Evolutionary conservation across 2,888 invertebrate genomes (phyloP), one percentile per base, ranked within the genome.

Genomic region (Leucania comma): DNA sequence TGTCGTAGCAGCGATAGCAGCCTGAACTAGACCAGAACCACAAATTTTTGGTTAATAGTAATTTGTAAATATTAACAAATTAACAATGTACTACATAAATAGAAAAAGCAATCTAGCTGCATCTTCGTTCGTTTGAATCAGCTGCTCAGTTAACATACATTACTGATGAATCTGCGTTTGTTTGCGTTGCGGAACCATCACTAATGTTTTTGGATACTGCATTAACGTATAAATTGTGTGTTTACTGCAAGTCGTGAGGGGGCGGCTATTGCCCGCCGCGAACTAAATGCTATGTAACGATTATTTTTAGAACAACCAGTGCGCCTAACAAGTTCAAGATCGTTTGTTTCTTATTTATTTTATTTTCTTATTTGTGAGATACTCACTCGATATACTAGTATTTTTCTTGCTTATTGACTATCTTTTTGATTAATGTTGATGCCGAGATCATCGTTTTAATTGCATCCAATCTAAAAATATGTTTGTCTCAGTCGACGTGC

Each of bases 281-380:
- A 73, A 77, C 75, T 72, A 65, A 82, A 80, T 71, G 79, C 72
- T 80, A 72, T 81, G 87, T 87, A 88, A 87, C 78, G 76, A 87
- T 88, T 93, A 93, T 92, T 91, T 92, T 91, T 92, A 91, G 91
- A 87, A 80, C 82, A 86, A 86, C 88, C 85, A 85, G 85, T 86
- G 78, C 84, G 77, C 69, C 53, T 68, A 74, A 68, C 91, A 94
- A 94, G 93, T 93, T 94, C 93, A 94, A 93, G 92, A 90, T 92
- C 89, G 87, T 91, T 87, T 86, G 86, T 80, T 89, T 81, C 79
- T 86, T 83, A 85, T 88, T 88, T 88, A 82, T 77, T 85, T 78
- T 71, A 62, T 77, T 74, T 71, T 68, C 66, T 64, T 78, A 61
- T 68, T 63, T 56, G 46, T 56, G 61, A 69, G 60, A 67, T 61